Base-by-base conservation (phyloP, 2,888 invertebrate genomes). In the Drosophila subquinaria region DNA sequence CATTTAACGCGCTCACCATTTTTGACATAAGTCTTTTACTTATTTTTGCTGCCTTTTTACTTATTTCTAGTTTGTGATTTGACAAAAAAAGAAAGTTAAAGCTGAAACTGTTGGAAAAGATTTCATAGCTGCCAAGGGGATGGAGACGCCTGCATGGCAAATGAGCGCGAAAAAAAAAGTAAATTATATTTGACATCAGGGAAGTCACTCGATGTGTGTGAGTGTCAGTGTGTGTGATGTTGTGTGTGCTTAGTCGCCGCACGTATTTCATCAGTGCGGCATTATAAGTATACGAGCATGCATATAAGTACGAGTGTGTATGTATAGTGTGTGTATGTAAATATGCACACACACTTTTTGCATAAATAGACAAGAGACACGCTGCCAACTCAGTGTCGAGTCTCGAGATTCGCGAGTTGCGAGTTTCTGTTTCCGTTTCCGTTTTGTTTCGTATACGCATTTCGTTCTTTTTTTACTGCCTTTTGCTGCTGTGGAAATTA, bases 181-280 rank as follows among this genome's bases (percentile, higher is more conserved):
- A 89, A 89, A 85, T 89, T 81, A 81, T 89, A 81, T 85, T 76
- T 88, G 81, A 83, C 83, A 86, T 78, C 76, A 65, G 84, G 61
- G 68, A 80, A 67, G 62, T 73, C 80, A 69, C 76, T 42, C 17
- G n/a, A 20, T 36, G 53, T 35, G 42, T 20, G 53, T 40, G 55
- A n/a, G 47, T 15, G 10, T 50, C 36, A 15, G 53, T 40, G 55
- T 17, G 47, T 15, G 10, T 50, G 40, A 15, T 33, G 15, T 33
- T 45, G 15, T 74, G 66, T 75, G 65, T 76, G 66, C 50, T 71
- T 62, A 51, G 69, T 51, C 50, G 66, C 63, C 71, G 88, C 84
- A 85, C 84, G 84, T 85, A 89, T 87, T 89, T 87, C 89, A 85
- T 89, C 89, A 84, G 77, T 66, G 47, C 40, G 72, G 76, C 76